Evolutionary conservation across 2,113 vertebrate species (phyloP).

Genomic region (Brevimyrus niger): DNA sequence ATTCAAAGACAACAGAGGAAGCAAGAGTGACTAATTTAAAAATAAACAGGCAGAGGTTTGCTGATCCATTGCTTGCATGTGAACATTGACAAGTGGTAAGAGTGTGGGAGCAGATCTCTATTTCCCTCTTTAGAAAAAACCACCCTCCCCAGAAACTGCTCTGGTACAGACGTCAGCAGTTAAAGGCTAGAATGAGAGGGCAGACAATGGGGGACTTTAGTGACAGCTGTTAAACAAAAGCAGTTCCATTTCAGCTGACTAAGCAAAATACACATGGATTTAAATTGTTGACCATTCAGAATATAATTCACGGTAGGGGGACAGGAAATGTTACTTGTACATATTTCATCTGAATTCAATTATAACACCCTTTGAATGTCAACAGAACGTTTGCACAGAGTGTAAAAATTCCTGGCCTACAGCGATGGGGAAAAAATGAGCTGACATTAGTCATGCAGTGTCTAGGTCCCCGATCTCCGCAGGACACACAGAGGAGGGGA

Average conservation of each 20-base stretch:
- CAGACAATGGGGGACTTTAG: constrained; percentile 9
- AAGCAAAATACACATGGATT: background rate
- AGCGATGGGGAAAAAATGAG: background rate
- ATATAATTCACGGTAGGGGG: background rate
- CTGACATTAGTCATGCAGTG: constrained; percentile 2
- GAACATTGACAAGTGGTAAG: background rate
- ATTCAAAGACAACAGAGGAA: background rate
- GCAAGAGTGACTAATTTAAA: background rate
- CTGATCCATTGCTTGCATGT: background rate
- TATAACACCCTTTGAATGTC: background rate
- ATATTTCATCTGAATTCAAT: constrained; percentile 2
- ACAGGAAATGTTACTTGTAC: background rate
- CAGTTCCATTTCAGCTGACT: background rate
- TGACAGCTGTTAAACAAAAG: background rate
- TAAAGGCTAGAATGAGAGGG: background rate
- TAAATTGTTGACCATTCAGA: background rate
- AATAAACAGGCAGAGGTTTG: background rate
- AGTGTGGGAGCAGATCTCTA: background rate
- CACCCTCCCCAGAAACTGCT: background rate
- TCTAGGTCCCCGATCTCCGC: background rate
- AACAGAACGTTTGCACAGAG: background rate
- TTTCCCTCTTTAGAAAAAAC: background rate
- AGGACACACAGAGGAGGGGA: background rate
- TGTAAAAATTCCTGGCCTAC: background rate
- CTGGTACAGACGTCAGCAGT: constrained; percentile 1